Conservation (phyloP, 2,888 invertebrate species). For the Clitarchus hookeri region DNA sequence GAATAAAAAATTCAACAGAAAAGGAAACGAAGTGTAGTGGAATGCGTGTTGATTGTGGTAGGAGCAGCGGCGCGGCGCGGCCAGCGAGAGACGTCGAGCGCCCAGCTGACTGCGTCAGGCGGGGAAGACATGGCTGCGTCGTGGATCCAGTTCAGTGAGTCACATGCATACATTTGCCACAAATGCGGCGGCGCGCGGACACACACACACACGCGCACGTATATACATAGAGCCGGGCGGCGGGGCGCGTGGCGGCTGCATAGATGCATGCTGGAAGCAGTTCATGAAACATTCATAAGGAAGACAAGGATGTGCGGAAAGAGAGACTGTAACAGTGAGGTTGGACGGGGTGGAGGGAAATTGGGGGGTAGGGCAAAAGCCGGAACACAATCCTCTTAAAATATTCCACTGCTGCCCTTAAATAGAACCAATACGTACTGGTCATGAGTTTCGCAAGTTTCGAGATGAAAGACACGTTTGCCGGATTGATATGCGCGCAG, state of each 20-base stretch:
- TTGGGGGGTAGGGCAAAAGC: background rate
- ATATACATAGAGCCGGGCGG: background rate
- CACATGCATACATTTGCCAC: slow-evolving; percentile 31
- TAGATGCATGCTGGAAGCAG: background rate
- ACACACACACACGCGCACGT: background rate
- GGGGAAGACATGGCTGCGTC: too few species aligned
- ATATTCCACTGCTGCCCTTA: slow-evolving; percentile 33
- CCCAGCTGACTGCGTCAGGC: too few species aligned
- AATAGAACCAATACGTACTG: slow-evolving; percentile 34
- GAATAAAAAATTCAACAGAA: too few species aligned
- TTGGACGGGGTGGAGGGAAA: background rate
- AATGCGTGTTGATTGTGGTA: too few species aligned
- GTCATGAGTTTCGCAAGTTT: background rate
- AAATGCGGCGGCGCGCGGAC: slow-evolving; percentile 3
- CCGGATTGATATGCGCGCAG: background rate
- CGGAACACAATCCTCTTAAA: slow-evolving; percentile 30
- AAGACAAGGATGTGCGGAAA: slow-evolving; percentile 22
- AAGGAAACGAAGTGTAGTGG: too few species aligned
- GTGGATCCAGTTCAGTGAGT: slow-evolving; percentile 30
- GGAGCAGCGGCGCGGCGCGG: too few species aligned
- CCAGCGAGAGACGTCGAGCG: too few species aligned
- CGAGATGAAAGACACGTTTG: background rate
- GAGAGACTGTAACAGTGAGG: background rate
- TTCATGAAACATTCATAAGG: slow-evolving; percentile 37
- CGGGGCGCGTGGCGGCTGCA: background rate